Percentiles rank a stretch among this genome's conserved stretches.
Evolutionary conservation across 2,888 invertebrate species (phyloP).

Genomic region (Pandemis cinnamomeana): DNA sequence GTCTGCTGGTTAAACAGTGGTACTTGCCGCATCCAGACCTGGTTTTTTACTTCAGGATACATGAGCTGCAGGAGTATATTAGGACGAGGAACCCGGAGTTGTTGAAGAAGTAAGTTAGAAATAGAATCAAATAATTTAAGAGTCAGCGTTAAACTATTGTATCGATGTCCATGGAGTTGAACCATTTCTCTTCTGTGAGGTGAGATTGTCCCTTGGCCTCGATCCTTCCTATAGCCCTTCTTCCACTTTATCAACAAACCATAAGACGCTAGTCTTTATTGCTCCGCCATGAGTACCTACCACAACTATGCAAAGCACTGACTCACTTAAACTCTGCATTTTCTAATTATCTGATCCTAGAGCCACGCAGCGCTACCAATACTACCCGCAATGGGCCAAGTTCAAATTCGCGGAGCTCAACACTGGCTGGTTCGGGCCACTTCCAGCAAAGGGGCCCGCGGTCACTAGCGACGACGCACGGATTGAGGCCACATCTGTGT

Average conservation of each 20-base stretch:
- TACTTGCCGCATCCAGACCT: conserved; percentile 86
- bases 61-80: conserved; percentile 86
- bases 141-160: too few relatives aligned
- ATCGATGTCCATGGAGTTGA: too few relatives aligned
- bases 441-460: conserved; percentile 51
- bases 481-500: conserved; percentile 88
- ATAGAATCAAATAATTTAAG: not conserved
- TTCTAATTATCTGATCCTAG: conserved; percentile 66
- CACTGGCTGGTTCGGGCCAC: conserved; percentile 70
- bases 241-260: too few relatives aligned
- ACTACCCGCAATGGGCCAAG: conserved; percentile 85
- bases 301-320: too few relatives aligned
- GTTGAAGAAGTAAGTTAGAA: conserved; percentile 85
- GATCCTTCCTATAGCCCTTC: too few relatives aligned
- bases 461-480: conserved; percentile 57
- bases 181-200: too few relatives aligned
- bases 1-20: conserved; percentile 85
- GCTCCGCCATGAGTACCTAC: too few relatives aligned
- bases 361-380: conserved; percentile 86
- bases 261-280: too few relatives aligned
- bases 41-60: conserved; percentile 87
- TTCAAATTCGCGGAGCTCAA: conserved; percentile 87
- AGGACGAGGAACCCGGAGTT: conserved; percentile 80
- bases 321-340: not conserved
- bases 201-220: too few relatives aligned